Evolutionary conservation across 2,797 vertebrate genomes (phyloP), one percentile per base, ranked within the genome.

Genomic region (Ataeniobius toweri): DNA sequence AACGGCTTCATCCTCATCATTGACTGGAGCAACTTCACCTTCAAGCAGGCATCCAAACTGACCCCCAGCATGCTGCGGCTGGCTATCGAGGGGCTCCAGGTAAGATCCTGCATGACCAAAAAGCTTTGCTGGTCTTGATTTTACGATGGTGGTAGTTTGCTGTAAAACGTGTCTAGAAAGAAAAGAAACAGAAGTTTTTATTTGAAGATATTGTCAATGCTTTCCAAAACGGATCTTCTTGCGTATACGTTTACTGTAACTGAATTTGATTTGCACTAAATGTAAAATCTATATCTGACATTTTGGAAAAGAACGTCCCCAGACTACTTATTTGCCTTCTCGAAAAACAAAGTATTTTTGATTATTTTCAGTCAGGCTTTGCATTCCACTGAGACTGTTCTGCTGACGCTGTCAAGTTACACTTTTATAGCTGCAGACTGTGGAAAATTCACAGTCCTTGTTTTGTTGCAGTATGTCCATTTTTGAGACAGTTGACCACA

Each of bases 11-110:
- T 99, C 94, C 95, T 99, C 94, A 99, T 98, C 94, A 99, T 99
- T 94, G 98, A 99, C 95, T 99, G 98, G 98, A 99, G 98, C 90
- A 99, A 99, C 95, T 99, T 99, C 94, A 99, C 98, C 83, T 99
- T 99, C 94, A 99, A 99, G 83, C 98, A 99, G 93, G 98, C 98
- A 58, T 99, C 98, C 81, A 99, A 98, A 56, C 96, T 99, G 74
- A 99, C 98, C 0, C 98, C 98, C 82, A 98, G 98, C 94, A 99
- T 99, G 98, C 95, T 99, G 81, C 94, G 98, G 80, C 93, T 99
- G 92, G 98, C 98, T 84, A 99, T 99, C 72, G 98, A 99, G 82
- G 98, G 98, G 46, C 95, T 99, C 63, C 98, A 99, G 97, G 98
- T 99, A 94, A 53, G 83, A 48, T 2, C 48, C 50, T 36, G 6